phyloP scores from a whole-genome alignment of 2,113 vertebrate genomes.

The Lepus americanus region DNA sequence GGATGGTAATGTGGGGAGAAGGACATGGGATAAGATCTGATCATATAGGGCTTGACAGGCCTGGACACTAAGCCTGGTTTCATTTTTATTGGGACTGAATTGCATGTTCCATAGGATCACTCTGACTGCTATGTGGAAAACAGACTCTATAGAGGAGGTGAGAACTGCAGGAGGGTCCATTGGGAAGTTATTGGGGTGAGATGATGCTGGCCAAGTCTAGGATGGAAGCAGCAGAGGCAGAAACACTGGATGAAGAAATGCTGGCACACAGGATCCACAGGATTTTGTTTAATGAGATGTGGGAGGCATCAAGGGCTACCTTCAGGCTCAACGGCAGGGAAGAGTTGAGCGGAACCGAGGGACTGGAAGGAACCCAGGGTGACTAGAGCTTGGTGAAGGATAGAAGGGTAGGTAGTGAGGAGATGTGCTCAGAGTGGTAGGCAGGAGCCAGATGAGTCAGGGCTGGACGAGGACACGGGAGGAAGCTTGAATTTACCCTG shows the following conservation, averaged over 20 bases:
- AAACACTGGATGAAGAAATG: neutral
- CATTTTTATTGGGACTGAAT: constrained; percentile 6
- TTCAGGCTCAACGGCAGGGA: neutral
- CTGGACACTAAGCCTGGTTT: neutral
- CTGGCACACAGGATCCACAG: neutral
- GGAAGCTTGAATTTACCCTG: constrained; percentile 21
- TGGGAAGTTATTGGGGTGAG: neutral
- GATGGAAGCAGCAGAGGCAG: neutral
- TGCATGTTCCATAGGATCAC: neutral
- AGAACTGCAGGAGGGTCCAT: neutral
- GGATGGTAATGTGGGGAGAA: neutral
- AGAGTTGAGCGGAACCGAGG: neutral
- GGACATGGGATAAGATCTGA: neutral
- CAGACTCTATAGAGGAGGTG: neutral
- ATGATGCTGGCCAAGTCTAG: neutral
- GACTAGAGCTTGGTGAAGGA: neutral
- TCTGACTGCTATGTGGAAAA: neutral
- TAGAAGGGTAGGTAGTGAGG: neutral
- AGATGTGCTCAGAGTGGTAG: neutral
- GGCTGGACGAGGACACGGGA: neutral
- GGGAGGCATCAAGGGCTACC: neutral
- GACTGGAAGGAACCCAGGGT: neutral
- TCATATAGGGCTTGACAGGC: neutral
- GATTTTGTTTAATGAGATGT: constrained; percentile 29
- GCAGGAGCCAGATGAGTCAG: neutral